phyloP scores from a whole-genome alignment of 2,113 vertebrate species.

The Toxostoma redivivum region DNA sequence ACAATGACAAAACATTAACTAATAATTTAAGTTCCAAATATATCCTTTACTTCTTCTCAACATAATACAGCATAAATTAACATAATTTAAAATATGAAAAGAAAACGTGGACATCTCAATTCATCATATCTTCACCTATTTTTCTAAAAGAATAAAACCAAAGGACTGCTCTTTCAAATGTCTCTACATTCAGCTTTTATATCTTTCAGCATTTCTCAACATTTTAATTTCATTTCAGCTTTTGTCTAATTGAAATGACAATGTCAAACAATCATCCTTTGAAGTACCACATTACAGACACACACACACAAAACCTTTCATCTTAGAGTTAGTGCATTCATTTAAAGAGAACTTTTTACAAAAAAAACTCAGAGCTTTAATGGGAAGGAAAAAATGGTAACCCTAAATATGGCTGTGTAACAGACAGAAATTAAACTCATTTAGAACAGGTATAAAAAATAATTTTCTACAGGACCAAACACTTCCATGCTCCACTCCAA shows the following conservation, averaged over 20 bases:
- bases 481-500: not conserved
- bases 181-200: not conserved
- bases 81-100: not conserved
- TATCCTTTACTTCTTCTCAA: not conserved
- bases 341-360: not conserved
- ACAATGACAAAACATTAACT: not conserved
- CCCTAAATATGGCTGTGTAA: not conserved
- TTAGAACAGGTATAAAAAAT: not conserved
- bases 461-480: not conserved
- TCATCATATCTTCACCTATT: not conserved
- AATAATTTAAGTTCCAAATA: not conserved
- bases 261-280: not conserved
- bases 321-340: not conserved
- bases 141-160: not conserved
- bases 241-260: not conserved
- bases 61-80: not conserved
- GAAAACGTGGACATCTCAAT: not conserved
- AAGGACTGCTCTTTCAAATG: not conserved
- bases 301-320: not conserved
- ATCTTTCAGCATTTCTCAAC: not conserved
- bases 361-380: not conserved
- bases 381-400: not conserved
- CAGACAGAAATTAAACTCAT: not conserved
- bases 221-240: not conserved
- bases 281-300: not conserved